Evolutionary conservation across 2,888 invertebrate species (phyloP).

Genomic region (Crossocerus cetratus): DNA sequence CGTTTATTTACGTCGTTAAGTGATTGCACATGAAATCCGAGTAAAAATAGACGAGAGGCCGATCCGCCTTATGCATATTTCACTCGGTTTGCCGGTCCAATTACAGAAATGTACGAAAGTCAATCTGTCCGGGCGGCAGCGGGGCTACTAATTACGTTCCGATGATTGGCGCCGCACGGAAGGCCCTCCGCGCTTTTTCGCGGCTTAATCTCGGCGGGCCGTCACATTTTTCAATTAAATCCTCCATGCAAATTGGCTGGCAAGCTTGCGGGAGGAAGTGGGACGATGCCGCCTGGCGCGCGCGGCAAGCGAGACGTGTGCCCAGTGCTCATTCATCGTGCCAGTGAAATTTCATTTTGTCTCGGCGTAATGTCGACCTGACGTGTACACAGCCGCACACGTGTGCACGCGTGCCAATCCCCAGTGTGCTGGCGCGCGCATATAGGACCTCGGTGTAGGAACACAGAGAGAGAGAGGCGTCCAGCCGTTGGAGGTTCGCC

Average conservation of each 20-base stretch:
- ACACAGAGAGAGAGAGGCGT: neutral
- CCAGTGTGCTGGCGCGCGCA: neutral
- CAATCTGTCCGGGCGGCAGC: slow-evolving; percentile 13
- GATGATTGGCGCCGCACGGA: slow-evolving; percentile 19
- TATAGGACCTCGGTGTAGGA: neutral
- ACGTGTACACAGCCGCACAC: slow-evolving; percentile 17
- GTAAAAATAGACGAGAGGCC: no score
- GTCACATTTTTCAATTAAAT: slow-evolving; percentile 67
- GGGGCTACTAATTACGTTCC: slow-evolving; percentile 28
- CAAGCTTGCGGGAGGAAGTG: neutral
- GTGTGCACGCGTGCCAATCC: neutral
- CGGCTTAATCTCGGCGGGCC: slow-evolving; percentile 52
- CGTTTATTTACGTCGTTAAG: no score
- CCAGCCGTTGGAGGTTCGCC: slow-evolving; percentile 41
- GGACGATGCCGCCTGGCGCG: slow-evolving; percentile 5
- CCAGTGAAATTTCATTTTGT: slow-evolving; percentile 61
- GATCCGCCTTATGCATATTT: no score
- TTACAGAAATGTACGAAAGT: neutral
- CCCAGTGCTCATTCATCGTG: slow-evolving; percentile 39
- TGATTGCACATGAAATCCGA: no score
- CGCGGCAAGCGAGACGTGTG: slow-evolving; percentile 15
- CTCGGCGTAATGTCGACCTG: slow-evolving; percentile 40
- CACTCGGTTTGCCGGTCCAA: neutral
- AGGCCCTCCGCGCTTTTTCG: slow-evolving; percentile 40
- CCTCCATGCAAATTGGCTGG: slow-evolving; percentile 64